phyloP scores from a whole-genome alignment of 2,888 invertebrate species.

The Cantharis lateralis region DNA sequence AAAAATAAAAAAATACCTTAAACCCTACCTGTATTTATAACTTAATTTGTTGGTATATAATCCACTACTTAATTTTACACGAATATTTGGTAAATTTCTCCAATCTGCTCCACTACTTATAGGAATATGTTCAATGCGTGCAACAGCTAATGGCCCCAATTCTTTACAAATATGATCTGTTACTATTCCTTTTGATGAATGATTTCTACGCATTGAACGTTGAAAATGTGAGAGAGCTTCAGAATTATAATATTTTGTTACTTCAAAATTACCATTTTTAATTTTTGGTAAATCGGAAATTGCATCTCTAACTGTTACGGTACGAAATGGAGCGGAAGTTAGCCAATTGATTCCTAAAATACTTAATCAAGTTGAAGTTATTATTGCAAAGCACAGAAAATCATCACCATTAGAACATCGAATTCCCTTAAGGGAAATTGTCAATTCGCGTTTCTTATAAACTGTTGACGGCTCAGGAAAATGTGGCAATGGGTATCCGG shows the following conservation, averaged over 20 bases:
- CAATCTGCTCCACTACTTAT: conserved; percentile 78
- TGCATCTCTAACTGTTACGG: conserved; percentile 69
- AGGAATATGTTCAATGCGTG: conserved; percentile 61
- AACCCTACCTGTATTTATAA: conserved; percentile 57
- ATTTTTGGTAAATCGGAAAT: no score
- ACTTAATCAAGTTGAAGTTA: no score
- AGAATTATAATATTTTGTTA: no score
- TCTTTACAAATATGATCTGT: conserved; percentile 84
- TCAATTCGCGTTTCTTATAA: conserved; percentile 63
- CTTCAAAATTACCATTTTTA: no score
- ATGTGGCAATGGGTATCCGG: conserved; percentile 72
- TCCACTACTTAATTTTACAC: conserved; percentile 41
- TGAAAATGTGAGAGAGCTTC: no score
- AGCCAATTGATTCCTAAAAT: no score
- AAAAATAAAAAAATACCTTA: no score
- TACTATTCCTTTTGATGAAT: conserved; percentile 31
- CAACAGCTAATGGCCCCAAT: conserved; percentile 78
- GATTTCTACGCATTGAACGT: conserved; percentile 63
- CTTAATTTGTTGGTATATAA: conserved; percentile 53
- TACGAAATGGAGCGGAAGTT: no score
- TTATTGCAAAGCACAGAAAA: conserved; percentile 59
- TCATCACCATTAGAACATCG: conserved; percentile 49
- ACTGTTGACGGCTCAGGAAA: conserved; percentile 72
- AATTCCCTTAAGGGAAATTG: conserved; percentile 64
- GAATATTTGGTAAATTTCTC: conserved; percentile 82